phyloP scores from a whole-genome alignment of 2,113 vertebrate genomes.

The Bujurquina vittata region DNA sequence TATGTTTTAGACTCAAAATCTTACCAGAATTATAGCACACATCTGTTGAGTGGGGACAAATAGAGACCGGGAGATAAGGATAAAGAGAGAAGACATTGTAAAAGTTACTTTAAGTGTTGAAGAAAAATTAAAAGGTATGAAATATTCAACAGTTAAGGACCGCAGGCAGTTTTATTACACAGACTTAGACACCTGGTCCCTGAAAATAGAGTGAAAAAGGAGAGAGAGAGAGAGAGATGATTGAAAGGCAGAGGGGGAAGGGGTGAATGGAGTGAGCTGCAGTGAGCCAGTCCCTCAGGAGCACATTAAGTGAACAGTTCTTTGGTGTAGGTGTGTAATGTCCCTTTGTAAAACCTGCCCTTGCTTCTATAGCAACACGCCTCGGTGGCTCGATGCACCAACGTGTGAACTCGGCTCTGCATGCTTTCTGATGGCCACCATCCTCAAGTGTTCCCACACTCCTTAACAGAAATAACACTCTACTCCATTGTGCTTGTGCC shows the following conservation, averaged over 20 bases:
- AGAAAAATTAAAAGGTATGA: slow-evolving; percentile 70
- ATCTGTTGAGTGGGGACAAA: slow-evolving; percentile 26
- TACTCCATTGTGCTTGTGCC: slow-evolving; percentile 24
- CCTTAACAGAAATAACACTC: slow-evolving; percentile 51
- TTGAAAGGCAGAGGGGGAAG: slow-evolving; percentile 47
- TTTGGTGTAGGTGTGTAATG: slow-evolving; percentile 77
- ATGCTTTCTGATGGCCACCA: slow-evolving; percentile 37
- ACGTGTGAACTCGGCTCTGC: slow-evolving; percentile 52
- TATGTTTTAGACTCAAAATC: slow-evolving; percentile 1
- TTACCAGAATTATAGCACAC: slow-evolving; percentile 34
- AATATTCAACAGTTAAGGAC: slow-evolving; percentile 71
- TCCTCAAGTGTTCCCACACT: slow-evolving; percentile 69
- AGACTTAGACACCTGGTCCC: slow-evolving; percentile 58
- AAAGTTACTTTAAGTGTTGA: slow-evolving; percentile 54
- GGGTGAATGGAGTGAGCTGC: slow-evolving; percentile 59
- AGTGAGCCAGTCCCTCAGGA: slow-evolving; percentile 65
- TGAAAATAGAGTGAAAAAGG: slow-evolving; percentile 52
- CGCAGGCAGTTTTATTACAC: slow-evolving; percentile 62
- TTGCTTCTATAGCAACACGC: slow-evolving; percentile 76
- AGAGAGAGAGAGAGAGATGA: slow-evolving; percentile 31
- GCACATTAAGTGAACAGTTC: slow-evolving; percentile 74
- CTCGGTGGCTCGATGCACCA: slow-evolving; percentile 54
- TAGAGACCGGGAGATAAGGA: slow-evolving; percentile 26
- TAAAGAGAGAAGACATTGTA: slow-evolving; percentile 26
- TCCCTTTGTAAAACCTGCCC: slow-evolving; percentile 73